phyloP scores from a whole-genome alignment of 1,140 invertebrate genomes.

The Pseudomyrmex concolor region DNA sequence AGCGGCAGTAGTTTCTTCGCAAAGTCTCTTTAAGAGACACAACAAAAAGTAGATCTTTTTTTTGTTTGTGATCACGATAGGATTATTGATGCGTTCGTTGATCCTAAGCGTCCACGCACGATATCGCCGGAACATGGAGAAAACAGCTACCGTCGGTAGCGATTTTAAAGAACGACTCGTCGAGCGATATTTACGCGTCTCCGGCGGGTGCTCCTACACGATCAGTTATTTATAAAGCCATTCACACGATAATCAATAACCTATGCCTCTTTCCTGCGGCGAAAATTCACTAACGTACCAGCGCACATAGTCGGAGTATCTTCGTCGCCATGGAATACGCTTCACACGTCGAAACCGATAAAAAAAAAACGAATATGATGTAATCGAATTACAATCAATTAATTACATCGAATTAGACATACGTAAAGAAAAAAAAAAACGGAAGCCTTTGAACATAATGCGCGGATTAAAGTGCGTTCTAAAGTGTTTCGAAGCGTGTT shows the following conservation, averaged over 20 bases:
- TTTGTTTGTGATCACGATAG: neutral
- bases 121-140: neutral
- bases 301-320: constrained; percentile 64
- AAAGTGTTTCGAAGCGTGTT: too few species aligned
- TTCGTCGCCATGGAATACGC: constrained; percentile 30
- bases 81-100: neutral
- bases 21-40: neutral
- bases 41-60: neutral
- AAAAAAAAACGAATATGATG: constrained; percentile 12
- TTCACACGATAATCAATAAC: constrained; percentile 84
- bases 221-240: constrained; percentile 85
- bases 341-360: constrained; percentile 26
- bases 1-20: too few species aligned
- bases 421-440: too few species aligned
- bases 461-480: neutral
- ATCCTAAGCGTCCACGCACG: neutral
- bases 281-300: constrained; percentile 72
- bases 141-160: neutral
- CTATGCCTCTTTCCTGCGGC: constrained; percentile 74
- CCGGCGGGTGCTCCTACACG: constrained; percentile 75
- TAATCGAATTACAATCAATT: constrained; percentile 1
- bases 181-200: constrained; percentile 77
- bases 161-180: constrained; percentile 71
- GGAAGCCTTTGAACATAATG: neutral
- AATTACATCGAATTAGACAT: too few species aligned